Conservation (phyloP, 2,888 invertebrate species). For the Stramonita haemastoma region DNA sequence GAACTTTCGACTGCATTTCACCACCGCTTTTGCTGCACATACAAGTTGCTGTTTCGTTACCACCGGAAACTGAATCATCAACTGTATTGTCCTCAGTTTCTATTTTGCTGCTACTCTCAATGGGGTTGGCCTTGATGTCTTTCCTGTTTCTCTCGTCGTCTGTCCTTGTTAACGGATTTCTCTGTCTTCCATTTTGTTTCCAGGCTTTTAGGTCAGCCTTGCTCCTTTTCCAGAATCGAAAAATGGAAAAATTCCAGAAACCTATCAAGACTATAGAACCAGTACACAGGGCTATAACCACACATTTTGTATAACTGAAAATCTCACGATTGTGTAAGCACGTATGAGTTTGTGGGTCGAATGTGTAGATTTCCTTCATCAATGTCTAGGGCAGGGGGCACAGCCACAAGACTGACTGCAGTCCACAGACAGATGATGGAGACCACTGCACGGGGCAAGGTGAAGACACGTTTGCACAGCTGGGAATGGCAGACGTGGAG, state of each 20-base stretch:
- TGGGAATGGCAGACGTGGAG: constrained; percentile 34
- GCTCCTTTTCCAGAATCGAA: constrained; percentile 15
- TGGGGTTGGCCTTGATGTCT: background rate
- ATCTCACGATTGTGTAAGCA: constrained; percentile 10
- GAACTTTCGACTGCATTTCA: background rate
- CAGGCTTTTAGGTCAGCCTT: background rate
- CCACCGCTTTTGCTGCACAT: too few species aligned
- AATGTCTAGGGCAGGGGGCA: constrained; percentile 23
- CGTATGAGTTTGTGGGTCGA: constrained; percentile 26
- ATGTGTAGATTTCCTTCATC: constrained; percentile 28
- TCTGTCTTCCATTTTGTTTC: too few species aligned
- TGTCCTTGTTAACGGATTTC: too few species aligned
- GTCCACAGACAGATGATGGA: constrained; percentile 30
- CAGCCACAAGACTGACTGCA: background rate
- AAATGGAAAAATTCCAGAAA: constrained; percentile 27
- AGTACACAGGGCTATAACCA: background rate
- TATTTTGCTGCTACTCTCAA: background rate
- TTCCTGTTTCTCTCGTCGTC: too few species aligned
- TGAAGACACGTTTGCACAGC: constrained; percentile 26
- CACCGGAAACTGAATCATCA: too few species aligned
- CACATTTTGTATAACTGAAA: background rate
- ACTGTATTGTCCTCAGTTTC: background rate
- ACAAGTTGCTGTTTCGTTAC: too few species aligned
- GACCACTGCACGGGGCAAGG: constrained; percentile 16
- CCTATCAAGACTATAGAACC: constrained; percentile 5